These are phyloP conservation scores for Aethina tumida DNA, from an alignment of 1,140 invertebrate species.

Conservation along the genomic window DNA sequence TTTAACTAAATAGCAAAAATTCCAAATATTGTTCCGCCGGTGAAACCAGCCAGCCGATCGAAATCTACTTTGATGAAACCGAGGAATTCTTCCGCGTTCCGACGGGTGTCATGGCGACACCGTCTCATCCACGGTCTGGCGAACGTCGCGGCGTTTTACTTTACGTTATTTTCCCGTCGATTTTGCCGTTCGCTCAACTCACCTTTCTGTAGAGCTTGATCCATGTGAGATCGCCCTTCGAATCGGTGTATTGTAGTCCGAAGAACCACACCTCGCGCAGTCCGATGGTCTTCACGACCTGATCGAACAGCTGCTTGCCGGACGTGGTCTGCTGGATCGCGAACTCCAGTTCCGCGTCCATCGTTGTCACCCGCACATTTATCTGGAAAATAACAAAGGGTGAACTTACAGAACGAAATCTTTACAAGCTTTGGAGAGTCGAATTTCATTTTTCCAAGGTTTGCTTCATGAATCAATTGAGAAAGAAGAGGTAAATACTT, in stretches of 20 bases:
- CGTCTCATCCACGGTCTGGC: too few species aligned
- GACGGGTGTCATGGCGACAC: too few species aligned
- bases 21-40: too few species aligned
- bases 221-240: conserved; percentile 96
- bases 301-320: conserved; percentile 99
- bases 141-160: not conserved
- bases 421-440: too few species aligned
- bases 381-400: conserved; percentile 52
- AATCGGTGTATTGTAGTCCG: conserved; percentile 97
- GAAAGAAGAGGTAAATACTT: too few species aligned
- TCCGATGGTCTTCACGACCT: conserved; percentile 99
- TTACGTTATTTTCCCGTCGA: not conserved
- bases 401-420: not conserved
- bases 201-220: conserved; percentile 99
- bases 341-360: conserved; percentile 99
- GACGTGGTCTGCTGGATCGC: conserved; percentile 99
- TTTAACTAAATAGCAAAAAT: too few species aligned
- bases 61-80: too few species aligned
- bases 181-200: conserved; percentile 28
- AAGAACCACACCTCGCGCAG: conserved; percentile 99
- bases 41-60: too few species aligned
- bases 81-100: too few species aligned
- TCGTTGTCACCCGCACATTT: conserved; percentile 98
- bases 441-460: too few species aligned
- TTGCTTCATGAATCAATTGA: too few species aligned